These are phyloP conservation scores for Azemiops feae DNA, from an alignment of 2,113 vertebrate species.

Conservation along the genomic window DNA sequence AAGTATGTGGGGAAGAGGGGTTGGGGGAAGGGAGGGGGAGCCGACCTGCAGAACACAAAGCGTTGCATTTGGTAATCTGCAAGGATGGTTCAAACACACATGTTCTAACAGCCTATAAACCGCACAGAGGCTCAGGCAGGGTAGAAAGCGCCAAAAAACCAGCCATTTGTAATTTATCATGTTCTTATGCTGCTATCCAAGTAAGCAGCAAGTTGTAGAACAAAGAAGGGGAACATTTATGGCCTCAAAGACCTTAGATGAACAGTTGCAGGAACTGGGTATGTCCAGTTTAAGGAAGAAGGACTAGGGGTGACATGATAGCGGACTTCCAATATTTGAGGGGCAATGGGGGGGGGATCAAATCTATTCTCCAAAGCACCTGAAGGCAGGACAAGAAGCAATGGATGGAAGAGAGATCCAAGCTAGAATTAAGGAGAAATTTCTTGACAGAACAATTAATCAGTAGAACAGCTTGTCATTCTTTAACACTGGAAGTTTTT, in stretches of 20 bases:
- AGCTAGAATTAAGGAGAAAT: no score
- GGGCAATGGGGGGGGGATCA: no score
- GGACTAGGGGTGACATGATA: background rate
- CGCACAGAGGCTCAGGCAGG: background rate
- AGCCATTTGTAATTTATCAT: background rate
- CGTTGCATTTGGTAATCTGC: conserved; percentile 4
- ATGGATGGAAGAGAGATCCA: background rate
- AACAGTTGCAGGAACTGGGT: background rate
- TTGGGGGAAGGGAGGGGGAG: conserved; percentile 4
- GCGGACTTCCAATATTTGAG: background rate
- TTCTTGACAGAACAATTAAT: background rate
- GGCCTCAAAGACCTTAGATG: background rate
- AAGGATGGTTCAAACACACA: background rate
- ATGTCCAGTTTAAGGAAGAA: background rate
- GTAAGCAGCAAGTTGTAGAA: background rate
- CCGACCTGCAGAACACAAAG: conserved; percentile 29
- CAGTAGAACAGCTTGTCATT: background rate
- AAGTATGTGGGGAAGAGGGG: background rate
- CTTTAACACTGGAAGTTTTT: background rate
- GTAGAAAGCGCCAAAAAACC: background rate
- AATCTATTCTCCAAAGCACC: background rate
- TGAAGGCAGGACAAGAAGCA: background rate
- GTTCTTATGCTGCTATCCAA: background rate
- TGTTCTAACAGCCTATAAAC: background rate
- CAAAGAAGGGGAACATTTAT: background rate